Base-by-base conservation (phyloP, 2,888 invertebrate species). In the Mycalesis mineus region DNA sequence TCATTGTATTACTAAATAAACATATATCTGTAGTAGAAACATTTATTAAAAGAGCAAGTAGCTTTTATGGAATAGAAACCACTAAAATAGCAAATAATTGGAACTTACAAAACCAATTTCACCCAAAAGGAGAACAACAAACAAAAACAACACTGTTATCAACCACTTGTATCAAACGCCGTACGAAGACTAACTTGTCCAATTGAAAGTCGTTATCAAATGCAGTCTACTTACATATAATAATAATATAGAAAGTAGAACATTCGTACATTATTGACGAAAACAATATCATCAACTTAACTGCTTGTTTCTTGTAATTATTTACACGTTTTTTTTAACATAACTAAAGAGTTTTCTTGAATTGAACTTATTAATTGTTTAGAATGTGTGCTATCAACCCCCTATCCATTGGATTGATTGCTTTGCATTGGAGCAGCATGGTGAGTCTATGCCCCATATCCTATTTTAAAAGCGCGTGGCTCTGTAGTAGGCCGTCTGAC, bases 131-230 rank as follows among this genome's bases (percentile, higher is more conserved):
- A 44, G 50, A 33, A 8, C 28, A 47, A 15, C 14, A 11, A 33
- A 45, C 41, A 50, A 28, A n/a, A 50, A 50, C 50, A 40, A 40
- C 13, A 9, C 14, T 37, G 31, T 29, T 51, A 58, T 55, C 51
- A 52, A 58, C 47, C 58, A 55, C 58, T 61, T 52, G 48, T 52
- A 44, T 14, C 47, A 37, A 55, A 55, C 37, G 52, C 42, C 28
- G 29, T 22, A 51, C 55, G 48, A 33, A 55, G 37, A 61, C 60
- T 61, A 51, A 58, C 57, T 48, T 48, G 47, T 58, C 42, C 55
- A 58, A 58, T 50, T 39, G 31, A 51, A 58, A 33, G n/a, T 42
- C 33, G 39, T 55, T 58, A 58, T 61, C 61, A 51, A n/a, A 33
- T 48, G 47, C 45, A 57, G 14, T 50, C 22, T 36, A 40, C 28